Evolutionary conservation across 2,797 vertebrate genomes (phyloP).

Genomic region (Tokudaia muenninki): DNA sequence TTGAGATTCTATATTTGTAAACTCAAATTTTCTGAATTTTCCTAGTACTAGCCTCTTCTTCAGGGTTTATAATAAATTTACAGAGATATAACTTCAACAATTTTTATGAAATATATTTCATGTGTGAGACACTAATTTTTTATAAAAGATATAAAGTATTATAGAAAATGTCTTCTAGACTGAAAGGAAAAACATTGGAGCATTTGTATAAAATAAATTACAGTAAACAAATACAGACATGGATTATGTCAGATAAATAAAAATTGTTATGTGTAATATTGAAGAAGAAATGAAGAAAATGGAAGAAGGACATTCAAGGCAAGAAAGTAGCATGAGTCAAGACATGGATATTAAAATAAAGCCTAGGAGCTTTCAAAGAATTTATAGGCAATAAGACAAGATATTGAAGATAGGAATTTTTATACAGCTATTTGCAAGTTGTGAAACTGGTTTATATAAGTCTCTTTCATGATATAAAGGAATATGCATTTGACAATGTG

Average conservation of each 20-base stretch:
- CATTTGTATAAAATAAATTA: not conserved
- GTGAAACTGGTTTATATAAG: not conserved
- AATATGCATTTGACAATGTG: not conserved
- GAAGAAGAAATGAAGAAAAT: not conserved
- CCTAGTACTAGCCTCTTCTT: not conserved
- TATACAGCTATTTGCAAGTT: not conserved
- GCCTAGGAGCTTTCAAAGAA: not conserved
- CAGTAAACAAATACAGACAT: not conserved
- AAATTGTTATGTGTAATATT: not conserved
- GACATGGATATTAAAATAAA: not conserved
- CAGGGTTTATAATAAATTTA: not conserved
- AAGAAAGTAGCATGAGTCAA: not conserved
- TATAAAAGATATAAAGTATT: not conserved
- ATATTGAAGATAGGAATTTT: not conserved
- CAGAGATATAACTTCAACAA: not conserved
- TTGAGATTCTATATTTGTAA: not conserved
- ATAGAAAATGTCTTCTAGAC: not conserved
- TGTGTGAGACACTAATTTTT: not conserved
- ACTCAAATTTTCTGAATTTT: not conserved
- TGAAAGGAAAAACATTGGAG: not conserved
- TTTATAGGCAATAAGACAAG: not conserved
- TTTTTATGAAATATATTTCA: conserved; percentile 19
- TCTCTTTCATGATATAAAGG: not conserved
- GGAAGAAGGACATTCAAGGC: not conserved
- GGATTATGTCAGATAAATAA: not conserved